phyloP scores from a whole-genome alignment of 2,888 invertebrate genomes.

The Lasioglossum lativentre region DNA sequence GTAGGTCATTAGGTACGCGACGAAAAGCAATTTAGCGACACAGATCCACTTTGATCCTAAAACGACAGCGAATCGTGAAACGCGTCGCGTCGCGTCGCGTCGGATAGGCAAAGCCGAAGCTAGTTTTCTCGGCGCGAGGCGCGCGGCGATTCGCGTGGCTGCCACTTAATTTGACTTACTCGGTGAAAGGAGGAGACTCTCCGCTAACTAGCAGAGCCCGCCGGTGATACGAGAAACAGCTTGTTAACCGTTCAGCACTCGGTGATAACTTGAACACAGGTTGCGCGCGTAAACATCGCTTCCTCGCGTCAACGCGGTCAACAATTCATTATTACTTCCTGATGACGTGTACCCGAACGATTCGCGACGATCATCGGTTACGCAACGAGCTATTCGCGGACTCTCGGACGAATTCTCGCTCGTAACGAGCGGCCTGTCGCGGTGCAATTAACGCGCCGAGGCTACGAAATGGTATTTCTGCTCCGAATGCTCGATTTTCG shows the following conservation, averaged over 20 bases:
- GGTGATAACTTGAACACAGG: constrained; percentile 10
- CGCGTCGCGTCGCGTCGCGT: too few species aligned
- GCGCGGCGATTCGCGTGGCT: neutral
- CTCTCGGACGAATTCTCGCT: neutral
- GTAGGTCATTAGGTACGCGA: neutral
- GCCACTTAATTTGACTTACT: constrained; percentile 14
- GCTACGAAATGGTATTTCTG: neutral
- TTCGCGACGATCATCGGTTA: neutral
- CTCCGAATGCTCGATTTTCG: neutral
- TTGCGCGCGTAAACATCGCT: constrained; percentile 25
- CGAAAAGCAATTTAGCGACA: neutral
- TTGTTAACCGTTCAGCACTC: constrained; percentile 16
- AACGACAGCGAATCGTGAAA: neutral
- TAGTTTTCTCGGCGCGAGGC: neutral
- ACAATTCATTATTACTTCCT: constrained; percentile 47
- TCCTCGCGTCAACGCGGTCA: constrained; percentile 41
- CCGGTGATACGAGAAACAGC: neutral
- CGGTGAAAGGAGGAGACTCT: constrained; percentile 16
- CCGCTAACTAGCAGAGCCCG: constrained; percentile 10
- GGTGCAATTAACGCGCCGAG: neutral
- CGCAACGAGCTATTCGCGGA: neutral
- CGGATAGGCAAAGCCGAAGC: neutral
- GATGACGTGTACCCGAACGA: neutral
- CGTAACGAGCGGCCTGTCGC: neutral
- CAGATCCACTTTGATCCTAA: neutral